Evolutionary conservation across 2,113 vertebrate genomes (phyloP).

Genomic region (Spheniscus mendiculus): DNA sequence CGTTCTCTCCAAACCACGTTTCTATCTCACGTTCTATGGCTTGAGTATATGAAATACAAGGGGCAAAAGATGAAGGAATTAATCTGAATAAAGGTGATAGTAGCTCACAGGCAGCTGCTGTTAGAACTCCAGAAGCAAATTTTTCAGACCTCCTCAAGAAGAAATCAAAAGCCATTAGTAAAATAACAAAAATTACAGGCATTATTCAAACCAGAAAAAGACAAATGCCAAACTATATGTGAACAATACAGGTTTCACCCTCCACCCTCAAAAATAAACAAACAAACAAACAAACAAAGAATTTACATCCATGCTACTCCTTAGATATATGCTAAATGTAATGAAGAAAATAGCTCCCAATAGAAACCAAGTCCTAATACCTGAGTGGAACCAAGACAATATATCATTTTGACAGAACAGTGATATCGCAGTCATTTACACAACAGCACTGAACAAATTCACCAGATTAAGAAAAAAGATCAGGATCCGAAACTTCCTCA

Average conservation of each 20-base stretch:
- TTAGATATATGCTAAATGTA: not conserved
- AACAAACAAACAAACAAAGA: too few species aligned
- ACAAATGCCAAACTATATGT: not conserved
- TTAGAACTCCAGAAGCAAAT: not conserved
- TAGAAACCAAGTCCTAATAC: not conserved
- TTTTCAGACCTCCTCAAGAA: not conserved
- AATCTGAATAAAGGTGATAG: not conserved
- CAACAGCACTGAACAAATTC: not conserved
- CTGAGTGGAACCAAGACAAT: not conserved
- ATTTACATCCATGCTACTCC: not conserved
- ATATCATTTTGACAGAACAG: not conserved
- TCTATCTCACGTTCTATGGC: not conserved
- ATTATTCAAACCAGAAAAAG: not conserved
- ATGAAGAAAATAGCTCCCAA: not conserved
- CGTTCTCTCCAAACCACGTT: not conserved
- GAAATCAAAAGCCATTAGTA: not conserved
- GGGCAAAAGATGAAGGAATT: not conserved
- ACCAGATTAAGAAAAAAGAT: not conserved
- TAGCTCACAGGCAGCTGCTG: not conserved
- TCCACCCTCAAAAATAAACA: not conserved
- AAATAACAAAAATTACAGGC: not conserved
- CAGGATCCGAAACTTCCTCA: not conserved
- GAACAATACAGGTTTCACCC: not conserved
- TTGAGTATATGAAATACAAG: not conserved
- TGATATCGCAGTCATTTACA: not conserved